phyloP scores from a whole-genome alignment of 2,797 vertebrate species.

The Myotis myotis region DNA sequence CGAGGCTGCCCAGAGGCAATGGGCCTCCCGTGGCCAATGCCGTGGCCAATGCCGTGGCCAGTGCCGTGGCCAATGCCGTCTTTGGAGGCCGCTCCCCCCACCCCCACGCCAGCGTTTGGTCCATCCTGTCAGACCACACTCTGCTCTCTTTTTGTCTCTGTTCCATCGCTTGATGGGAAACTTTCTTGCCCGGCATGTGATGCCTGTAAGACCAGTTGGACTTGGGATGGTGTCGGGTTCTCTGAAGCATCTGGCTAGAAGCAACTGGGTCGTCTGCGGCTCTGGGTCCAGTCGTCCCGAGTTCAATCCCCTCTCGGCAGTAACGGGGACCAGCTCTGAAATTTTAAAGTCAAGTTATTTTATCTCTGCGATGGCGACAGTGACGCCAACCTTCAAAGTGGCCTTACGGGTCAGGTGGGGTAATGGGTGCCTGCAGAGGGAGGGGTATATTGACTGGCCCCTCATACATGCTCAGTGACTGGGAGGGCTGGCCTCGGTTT shows the following conservation, averaged over 20 bases:
- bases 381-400: not conserved
- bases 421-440: not conserved
- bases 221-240: not conserved
- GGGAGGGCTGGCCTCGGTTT: not conserved
- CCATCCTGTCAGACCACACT: fast-evolving
- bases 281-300: not conserved
- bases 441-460: fast-evolving
- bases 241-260: not conserved
- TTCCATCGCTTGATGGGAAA: no score
- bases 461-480: fast-evolving
- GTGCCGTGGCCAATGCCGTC: no score
- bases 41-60: no score
- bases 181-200: no score
- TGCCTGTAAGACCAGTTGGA: not conserved
- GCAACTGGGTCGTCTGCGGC: not conserved
- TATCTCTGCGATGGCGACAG: not conserved
- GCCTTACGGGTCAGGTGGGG: not conserved
- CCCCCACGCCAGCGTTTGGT: fast-evolving
- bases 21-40: not conserved
- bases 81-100: not conserved
- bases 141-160: not conserved
- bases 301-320: not conserved
- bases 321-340: not conserved
- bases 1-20: not conserved
- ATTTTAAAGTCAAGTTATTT: not conserved